Conservation (phyloP, 2,113 vertebrate species). For the Chloropsis cyanopogon region DNA sequence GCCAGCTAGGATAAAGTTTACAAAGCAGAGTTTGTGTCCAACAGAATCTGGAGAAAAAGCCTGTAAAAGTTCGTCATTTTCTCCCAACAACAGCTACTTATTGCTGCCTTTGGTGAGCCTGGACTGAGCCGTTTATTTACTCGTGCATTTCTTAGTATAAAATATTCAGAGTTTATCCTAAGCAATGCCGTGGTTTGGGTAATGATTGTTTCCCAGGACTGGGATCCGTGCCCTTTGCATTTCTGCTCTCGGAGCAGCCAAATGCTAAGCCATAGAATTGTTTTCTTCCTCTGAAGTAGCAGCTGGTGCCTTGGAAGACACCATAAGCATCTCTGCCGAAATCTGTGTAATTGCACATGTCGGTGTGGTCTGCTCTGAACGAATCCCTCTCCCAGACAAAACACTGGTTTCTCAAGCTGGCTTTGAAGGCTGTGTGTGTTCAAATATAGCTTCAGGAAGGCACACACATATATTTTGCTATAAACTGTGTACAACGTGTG, state of each 20-base stretch:
- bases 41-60: not conserved
- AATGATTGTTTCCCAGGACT: conserved; percentile 24
- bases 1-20: not conserved
- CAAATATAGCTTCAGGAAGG: conserved; percentile 62
- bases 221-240: conserved; percentile 51
- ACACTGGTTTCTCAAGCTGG: conserved; percentile 50
- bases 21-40: not conserved
- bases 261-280: conserved; percentile 44
- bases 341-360: conserved; percentile 61
- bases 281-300: conserved; percentile 55
- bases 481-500: conserved; percentile 52
- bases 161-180: conserved; percentile 41
- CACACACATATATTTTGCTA: conserved; percentile 62
- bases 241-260: conserved; percentile 38
- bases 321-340: conserved; percentile 54
- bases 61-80: not conserved
- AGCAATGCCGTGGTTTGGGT: not conserved
- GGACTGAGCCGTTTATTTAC: not conserved
- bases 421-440: conserved; percentile 35
- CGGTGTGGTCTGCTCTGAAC: conserved; percentile 26
- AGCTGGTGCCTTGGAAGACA: conserved; percentile 67
- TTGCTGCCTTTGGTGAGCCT: not conserved
- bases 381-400: conserved; percentile 50
- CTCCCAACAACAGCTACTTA: not conserved
- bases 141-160: not conserved